Evolutionary conservation across 2,888 invertebrate genomes (phyloP), one percentile per base, ranked within the genome.

Genomic region (Chymomyza caudatula): DNA sequence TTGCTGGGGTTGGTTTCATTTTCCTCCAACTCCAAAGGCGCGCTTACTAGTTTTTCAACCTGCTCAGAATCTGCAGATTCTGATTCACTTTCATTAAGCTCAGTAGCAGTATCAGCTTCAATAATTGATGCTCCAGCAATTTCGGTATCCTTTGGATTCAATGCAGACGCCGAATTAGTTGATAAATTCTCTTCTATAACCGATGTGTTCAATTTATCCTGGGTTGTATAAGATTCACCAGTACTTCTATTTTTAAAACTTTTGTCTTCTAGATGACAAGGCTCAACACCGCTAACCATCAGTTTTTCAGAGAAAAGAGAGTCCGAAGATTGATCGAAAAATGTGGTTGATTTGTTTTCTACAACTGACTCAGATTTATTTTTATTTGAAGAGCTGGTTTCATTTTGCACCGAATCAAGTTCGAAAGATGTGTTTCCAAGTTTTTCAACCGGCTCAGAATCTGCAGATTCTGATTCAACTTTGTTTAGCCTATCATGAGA

Each of bases 301-400:
- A 88, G 64, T 5, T 75, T 71, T 53, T 89, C 88, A 3, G 80
- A 86, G 44, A 86, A 84, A 43, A 80, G 63, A 0, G 88, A 88
- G 37, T 88, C 89, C 0, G 78, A 69, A n/a, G n/a, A n/a, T n/a
- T n/a, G n/a, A n/a, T n/a, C n/a, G n/a, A n/a, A n/a, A n/a, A n/a
- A n/a, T n/a, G n/a, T n/a, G n/a, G n/a, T 49, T 2, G 4, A 49
- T 49, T 8, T 49, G 8, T 13, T 4, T 8, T 22, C 19, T 8
- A 17, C n/a, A 15, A n/a, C 11, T 17, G 6, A 19, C 6, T 49
- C 17, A 5, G 57, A 52, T 37, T 60, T 15, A 49, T 42, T 23
- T 47, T 22, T 13, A 43, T 43, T 69, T n/a, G n/a, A n/a, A n/a
- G n/a, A n/a, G n/a, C n/a, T n/a, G n/a, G n/a, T n/a, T n/a, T n/a